Evolutionary conservation across 30 jellyfish, hydroid and myxozoan species (phyloP), one percentile per base, ranked within the genome.

Genomic region (Aurelia aurita): DNA sequence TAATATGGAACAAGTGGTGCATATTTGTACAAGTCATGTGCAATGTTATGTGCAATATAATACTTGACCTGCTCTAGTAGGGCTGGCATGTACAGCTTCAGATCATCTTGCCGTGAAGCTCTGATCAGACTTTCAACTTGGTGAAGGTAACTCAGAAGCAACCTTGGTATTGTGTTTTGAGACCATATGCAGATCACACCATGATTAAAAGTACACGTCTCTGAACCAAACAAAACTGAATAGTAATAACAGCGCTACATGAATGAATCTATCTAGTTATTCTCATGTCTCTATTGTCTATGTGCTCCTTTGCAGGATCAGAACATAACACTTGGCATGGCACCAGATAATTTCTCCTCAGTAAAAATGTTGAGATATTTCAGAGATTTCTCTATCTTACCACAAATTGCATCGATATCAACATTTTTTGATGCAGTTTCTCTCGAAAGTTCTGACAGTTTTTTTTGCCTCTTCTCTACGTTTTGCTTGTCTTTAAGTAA

Each of bases 21-120:
- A 49, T 74, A 74, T 58, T 74, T 74, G 76, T 74, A 74, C 76
- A 55, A 28, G 58, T 74, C 87, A 27, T 74, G 87, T 28, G n/a
- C n/a, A n/a, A n/a, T n/a, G n/a, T n/a, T n/a, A n/a, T n/a, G n/a
- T n/a, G 82, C 82, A 54, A 74, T 47, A 58, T 74, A 74, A 58
- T 74, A 58, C 61, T 74, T 58, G 23, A 74, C 87, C 22, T 74
- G 87, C 19, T 70, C 82, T 70, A 32, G 67, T 22, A 74, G 73
- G 86, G 86, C 86, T 15, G 75, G 9, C 32, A 44, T 23, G 31
- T 5, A 74, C 29, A 74, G 77, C 20, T 51, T 8, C 59, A 26
- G 35, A 49, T 58, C 73, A 74, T 77, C 28, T 74, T 74, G 74
- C n/a, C 87, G 28, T 18, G 76, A 12, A 21, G 87, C 87, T 74